Conservation (phyloP, 1,140 invertebrate genomes). For the Goniozus legneri region DNA sequence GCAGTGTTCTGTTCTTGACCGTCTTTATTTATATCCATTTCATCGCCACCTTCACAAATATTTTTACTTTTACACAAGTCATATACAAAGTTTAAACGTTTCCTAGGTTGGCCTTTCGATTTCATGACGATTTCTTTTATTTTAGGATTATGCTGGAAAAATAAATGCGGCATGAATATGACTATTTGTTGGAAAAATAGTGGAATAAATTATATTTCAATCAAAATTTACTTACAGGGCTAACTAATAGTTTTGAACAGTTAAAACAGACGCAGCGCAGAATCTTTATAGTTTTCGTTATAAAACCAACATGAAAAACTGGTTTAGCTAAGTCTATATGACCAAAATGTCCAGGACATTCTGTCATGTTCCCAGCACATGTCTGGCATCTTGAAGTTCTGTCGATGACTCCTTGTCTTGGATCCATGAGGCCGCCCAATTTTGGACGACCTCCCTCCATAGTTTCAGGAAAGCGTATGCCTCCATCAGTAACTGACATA, state of each 20-base stretch:
- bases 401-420: slow-evolving; percentile 96
- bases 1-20: slow-evolving; percentile 53
- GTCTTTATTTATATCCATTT: slow-evolving; percentile 88
- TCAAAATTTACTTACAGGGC: slow-evolving; percentile 68
- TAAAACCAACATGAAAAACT: slow-evolving; percentile 97
- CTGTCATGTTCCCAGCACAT: slow-evolving; percentile 96
- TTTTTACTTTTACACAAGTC: slow-evolving; percentile 98
- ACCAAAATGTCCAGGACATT: slow-evolving; percentile 99
- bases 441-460: slow-evolving; percentile 98
- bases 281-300: slow-evolving; percentile 96
- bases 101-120: slow-evolving; percentile 94
- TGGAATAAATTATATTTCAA: slow-evolving; percentile 4
- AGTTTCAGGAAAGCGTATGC: slow-evolving; percentile 94
- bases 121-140: slow-evolving; percentile 97
- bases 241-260: slow-evolving; percentile 93
- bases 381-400: slow-evolving; percentile 92
- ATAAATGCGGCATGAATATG: not conserved
- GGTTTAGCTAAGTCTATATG: slow-evolving; percentile 98
- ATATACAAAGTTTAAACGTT: slow-evolving; percentile 92
- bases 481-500: slow-evolving; percentile 96
- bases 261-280: slow-evolving; percentile 96
- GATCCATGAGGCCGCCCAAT: slow-evolving; percentile 97
- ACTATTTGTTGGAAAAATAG: not conserved
- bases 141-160: slow-evolving; percentile 81
- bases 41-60: slow-evolving; percentile 97